Evolutionary conservation across 1,140 invertebrate species (phyloP).

Genomic region (Drosophila mayri): DNA sequence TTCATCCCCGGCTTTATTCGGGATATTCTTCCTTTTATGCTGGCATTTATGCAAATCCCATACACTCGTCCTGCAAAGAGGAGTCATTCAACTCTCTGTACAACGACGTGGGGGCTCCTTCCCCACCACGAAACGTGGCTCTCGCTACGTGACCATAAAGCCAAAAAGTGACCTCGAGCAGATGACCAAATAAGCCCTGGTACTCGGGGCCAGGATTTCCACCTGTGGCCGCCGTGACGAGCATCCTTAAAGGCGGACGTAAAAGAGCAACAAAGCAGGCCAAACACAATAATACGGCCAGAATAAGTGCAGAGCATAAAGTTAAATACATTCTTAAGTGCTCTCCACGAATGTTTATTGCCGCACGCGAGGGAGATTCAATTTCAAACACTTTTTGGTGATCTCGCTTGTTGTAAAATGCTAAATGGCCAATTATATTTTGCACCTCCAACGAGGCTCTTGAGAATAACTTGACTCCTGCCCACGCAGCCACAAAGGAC

Average conservation of each 20-base stretch:
- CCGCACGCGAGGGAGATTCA: constrained; percentile 36
- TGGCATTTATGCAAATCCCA: constrained; percentile 48
- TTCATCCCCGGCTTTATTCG: constrained; percentile 13
- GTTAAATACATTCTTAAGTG: constrained; percentile 50
- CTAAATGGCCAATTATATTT: constrained; percentile 76
- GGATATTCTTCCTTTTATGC: constrained; percentile 32
- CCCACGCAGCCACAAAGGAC: constrained; percentile 21
- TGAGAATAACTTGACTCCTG: constrained; percentile 21
- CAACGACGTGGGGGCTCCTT: constrained; percentile 10
- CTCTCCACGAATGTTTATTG: constrained; percentile 37
- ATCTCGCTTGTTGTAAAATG: constrained; percentile 62
- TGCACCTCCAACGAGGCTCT: constrained; percentile 62
- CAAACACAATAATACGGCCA: neutral
- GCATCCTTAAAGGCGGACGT: constrained; percentile 17
- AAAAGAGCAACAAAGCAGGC: constrained; percentile 37
- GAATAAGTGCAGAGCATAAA: constrained; percentile 43
- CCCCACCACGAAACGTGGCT: constrained; percentile 14
- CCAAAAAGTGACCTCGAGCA: constrained; percentile 61
- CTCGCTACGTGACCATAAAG: constrained; percentile 68
- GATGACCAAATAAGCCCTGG: constrained; percentile 37
- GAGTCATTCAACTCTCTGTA: constrained; percentile 57
- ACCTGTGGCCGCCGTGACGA: constrained; percentile 61
- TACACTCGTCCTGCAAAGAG: constrained; percentile 8
- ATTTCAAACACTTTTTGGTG: constrained; percentile 45
- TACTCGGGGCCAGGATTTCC: constrained; percentile 36